These are phyloP conservation scores for Amphipyra berbera DNA, from an alignment of 2,888 invertebrate genomes.

Conservation along the genomic window DNA sequence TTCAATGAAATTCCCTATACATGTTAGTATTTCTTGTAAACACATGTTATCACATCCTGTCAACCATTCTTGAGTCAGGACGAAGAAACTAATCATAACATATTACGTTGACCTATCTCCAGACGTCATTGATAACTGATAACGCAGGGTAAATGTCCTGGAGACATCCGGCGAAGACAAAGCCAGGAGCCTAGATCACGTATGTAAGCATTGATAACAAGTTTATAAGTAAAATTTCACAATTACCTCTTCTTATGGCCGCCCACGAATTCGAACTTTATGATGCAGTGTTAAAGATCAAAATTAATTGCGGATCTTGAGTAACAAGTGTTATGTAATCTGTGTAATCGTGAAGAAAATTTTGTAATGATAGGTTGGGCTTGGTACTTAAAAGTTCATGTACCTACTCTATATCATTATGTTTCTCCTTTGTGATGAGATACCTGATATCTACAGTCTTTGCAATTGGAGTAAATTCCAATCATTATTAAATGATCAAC, in stretches of 20 bases:
- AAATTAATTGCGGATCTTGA: slow-evolving; percentile 22
- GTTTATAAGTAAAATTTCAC: slow-evolving; percentile 29
- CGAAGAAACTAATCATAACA: slow-evolving; percentile 69
- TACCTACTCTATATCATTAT: neutral
- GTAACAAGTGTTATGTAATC: slow-evolving; percentile 20
- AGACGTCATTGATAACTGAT: slow-evolving; percentile 70
- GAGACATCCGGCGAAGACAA: slow-evolving; percentile 65
- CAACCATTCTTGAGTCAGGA: slow-evolving; percentile 61
- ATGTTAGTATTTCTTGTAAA: slow-evolving; percentile 37
- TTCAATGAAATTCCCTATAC: neutral
- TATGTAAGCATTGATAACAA: slow-evolving; percentile 36
- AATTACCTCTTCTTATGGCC: slow-evolving; percentile 12
- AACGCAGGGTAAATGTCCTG: slow-evolving; percentile 74
- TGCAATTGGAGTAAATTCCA: too few species aligned
- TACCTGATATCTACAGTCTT: too few species aligned
- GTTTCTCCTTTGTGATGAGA: slow-evolving; percentile 2
- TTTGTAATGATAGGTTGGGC: slow-evolving; percentile 12
- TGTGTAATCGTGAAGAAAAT: slow-evolving; percentile 10
- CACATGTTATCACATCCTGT: slow-evolving; percentile 68
- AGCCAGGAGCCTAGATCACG: slow-evolving; percentile 24
- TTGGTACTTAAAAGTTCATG: slow-evolving; percentile 24
- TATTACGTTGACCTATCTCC: slow-evolving; percentile 69
- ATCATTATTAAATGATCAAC: too few species aligned
- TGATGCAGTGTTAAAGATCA: slow-evolving; percentile 17
- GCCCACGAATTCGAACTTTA: slow-evolving; percentile 19